Evolutionary conservation across 2,888 invertebrate genomes (phyloP).

Genomic region (Erebia ligea): DNA sequence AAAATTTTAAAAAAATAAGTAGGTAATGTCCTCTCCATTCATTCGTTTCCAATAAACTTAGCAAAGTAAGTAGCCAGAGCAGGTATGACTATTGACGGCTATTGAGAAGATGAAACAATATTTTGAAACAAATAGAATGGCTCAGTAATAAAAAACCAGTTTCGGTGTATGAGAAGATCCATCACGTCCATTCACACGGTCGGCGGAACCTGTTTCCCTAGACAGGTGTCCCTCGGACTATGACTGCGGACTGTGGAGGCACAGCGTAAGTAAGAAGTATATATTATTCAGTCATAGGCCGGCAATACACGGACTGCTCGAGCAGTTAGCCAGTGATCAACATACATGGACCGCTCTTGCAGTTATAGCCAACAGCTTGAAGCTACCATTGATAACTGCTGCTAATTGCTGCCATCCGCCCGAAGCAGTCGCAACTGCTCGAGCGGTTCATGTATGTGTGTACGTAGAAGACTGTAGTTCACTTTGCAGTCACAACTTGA

Average conservation of each 20-base stretch:
- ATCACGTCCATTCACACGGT: conserved; percentile 73
- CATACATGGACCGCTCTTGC: no score
- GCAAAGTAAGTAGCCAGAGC: conserved; percentile 3
- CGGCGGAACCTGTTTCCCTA: conserved; percentile 67
- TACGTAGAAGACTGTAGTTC: neutral
- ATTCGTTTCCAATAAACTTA: conserved; percentile 12
- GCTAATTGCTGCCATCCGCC: neutral
- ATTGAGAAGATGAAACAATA: conserved; percentile 27
- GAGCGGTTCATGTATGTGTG: neutral
- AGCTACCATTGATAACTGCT: no score
- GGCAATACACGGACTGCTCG: neutral
- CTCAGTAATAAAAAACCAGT: conserved; percentile 56
- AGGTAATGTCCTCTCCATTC: no score
- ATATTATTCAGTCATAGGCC: no score
- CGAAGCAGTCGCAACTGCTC: neutral
- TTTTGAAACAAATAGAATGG: conserved; percentile 38
- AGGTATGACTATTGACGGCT: neutral
- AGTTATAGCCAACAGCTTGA: no score
- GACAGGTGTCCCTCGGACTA: conserved; percentile 64
- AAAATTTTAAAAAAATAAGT: neutral
- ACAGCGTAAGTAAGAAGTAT: no score
- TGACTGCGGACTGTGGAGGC: conserved; percentile 45
- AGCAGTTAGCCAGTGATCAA: neutral
- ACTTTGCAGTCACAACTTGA: neutral
- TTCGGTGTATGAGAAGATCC: conserved; percentile 67